Evolutionary conservation across 2,113 vertebrate genomes (phyloP).

Genomic region (Elephantulus edwardii): DNA sequence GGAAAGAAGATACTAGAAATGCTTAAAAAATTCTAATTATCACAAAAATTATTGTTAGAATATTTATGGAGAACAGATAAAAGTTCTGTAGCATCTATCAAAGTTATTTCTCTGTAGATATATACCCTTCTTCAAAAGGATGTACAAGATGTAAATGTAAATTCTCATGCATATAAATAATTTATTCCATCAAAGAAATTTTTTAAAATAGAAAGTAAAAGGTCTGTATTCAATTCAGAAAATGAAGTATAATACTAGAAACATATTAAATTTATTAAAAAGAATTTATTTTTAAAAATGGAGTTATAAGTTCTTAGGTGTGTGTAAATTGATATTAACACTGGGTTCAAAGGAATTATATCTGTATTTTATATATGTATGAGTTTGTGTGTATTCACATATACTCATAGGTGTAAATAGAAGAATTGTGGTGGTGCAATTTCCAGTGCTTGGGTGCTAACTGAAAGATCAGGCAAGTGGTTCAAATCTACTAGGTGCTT

Average conservation of each 20-base stretch:
- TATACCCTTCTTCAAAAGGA: slow-evolving; percentile 71
- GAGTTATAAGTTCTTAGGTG: background rate
- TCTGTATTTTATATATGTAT: slow-evolving; percentile 3
- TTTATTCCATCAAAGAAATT: slow-evolving; percentile 70
- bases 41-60: background rate
- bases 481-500: background rate
- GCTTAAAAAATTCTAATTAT: slow-evolving; percentile 27
- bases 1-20: slow-evolving; percentile 16
- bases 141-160: too few relatives aligned
- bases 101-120: slow-evolving; percentile 76
- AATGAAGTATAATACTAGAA: too few relatives aligned
- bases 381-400: background rate
- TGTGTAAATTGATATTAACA: background rate
- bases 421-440: background rate
- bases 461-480: background rate
- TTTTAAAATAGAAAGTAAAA: slow-evolving; percentile 65
- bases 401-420: background rate
- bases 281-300: slow-evolving; percentile 57
- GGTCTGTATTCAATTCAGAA: slow-evolving; percentile 59
- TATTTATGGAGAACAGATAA: slow-evolving; percentile 53
- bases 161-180: slow-evolving; percentile 73
- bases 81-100: slow-evolving; percentile 64
- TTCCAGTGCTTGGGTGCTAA: background rate
- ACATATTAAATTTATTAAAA: slow-evolving; percentile 38
- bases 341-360: background rate